Percentiles rank a stretch among this genome's conserved stretches.
phyloP scores from a whole-genome alignment of 92 coral and sea anemone genomes.

The Diadumene lineata region DNA sequence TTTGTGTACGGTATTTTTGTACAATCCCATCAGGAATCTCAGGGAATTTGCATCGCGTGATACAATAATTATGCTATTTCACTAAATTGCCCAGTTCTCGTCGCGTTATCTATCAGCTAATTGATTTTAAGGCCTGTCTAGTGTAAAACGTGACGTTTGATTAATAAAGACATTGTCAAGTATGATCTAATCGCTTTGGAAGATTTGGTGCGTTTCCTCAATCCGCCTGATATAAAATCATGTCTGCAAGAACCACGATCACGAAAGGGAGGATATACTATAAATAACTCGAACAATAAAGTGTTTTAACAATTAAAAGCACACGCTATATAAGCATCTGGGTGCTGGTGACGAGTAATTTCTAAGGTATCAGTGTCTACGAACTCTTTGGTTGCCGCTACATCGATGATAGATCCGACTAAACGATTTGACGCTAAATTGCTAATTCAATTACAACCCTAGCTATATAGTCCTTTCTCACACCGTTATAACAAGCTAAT shows the following conservation, averaged over 20 bases:
- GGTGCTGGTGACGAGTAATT: not conserved
- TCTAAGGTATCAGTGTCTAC: not conserved
- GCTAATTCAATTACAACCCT: slow-evolving; percentile 2
- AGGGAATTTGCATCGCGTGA: too few species aligned
- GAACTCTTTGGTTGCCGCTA: not conserved
- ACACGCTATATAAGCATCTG: too few species aligned
- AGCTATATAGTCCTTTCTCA: not conserved
- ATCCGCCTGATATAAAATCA: not conserved
- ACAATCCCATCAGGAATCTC: too few species aligned
- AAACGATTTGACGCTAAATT: slow-evolving; percentile 18
- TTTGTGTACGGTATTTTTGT: too few species aligned
- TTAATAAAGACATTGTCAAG: not conserved
- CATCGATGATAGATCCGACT: slow-evolving; percentile 15
- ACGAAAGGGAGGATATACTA: not conserved
- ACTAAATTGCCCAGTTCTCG: too few species aligned
- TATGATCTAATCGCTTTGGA: not conserved
- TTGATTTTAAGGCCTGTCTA: not conserved
- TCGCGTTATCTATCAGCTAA: not conserved
- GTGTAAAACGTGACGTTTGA: not conserved
- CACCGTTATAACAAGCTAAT: not conserved
- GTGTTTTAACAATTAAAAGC: too few species aligned
- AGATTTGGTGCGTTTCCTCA: not conserved
- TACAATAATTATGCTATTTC: too few species aligned
- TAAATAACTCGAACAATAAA: not conserved
- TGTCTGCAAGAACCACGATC: not conserved